Evolutionary conservation across 2,113 vertebrate species (phyloP), one percentile per base, ranked within the genome.

Genomic region (Nanger granti): DNA sequence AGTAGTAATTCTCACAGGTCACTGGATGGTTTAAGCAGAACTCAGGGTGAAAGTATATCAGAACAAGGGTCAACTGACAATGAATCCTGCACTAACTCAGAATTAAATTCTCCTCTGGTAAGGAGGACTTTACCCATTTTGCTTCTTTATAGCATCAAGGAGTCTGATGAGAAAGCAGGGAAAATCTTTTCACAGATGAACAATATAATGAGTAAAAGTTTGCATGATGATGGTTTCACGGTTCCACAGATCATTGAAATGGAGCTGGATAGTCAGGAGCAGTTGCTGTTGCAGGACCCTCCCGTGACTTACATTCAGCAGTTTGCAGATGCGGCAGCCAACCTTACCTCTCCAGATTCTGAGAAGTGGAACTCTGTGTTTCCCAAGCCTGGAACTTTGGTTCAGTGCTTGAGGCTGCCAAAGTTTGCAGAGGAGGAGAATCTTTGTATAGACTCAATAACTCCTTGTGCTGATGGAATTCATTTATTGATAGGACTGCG

Each of bases 201-300:
- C 99, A 99, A 99, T 98, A 99, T 99, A 87, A 99, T 99, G 99
- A 99, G 99, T 98, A 99, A 99, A 98, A 99, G 99, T 95, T 99
- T 99, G 95, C 99, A 99, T 0, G 99, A 99, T 97, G 99, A 99
- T 97, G 99, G 99, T 98, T 99, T 99, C 98, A 99, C 99, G 10
- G 99, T 99, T 98, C 99, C 99, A 5, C 99, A 99, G 98, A 99
- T 99, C 95, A 99, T 99, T 95, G 99, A 99, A 98, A 99, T 99
- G 99, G 99, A 99, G 98, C 99, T 99, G 88, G 99, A 99, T 98
- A 99, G 99, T 62, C 99, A 99, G 52, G 99, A 99, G 87, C 99
- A 99, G 98, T 98, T 99, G 89, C 99, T 99, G 86, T 99, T 99
- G 44, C 99, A 99, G 99, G 99, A 99, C 97, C 99, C 99, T 5